phyloP scores from a whole-genome alignment of 2,797 vertebrate species.

The Chelon auratus region DNA sequence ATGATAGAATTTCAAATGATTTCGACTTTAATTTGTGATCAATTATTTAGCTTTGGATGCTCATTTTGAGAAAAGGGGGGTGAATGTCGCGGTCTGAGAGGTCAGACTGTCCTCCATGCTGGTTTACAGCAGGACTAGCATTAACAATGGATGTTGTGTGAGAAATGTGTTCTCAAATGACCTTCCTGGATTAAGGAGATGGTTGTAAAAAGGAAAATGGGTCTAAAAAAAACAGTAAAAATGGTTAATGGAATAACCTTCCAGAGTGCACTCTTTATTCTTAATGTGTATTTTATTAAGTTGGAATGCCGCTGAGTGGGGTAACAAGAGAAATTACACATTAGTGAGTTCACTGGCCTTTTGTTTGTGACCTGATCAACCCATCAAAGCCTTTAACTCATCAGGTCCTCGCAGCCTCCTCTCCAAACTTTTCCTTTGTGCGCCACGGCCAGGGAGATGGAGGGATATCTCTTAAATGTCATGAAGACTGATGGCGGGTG shows the following conservation, averaged over 20 bases:
- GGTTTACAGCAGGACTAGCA: conserved; percentile 4
- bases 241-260: conserved; percentile 20
- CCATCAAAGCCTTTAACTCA: conserved; percentile 49
- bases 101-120: no score
- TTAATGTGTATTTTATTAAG: conserved; percentile 12
- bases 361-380: conserved; percentile 53
- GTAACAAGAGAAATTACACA: conserved; percentile 19
- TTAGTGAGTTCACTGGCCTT: conserved; percentile 27
- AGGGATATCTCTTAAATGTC: conserved; percentile 79
- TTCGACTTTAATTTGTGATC: conserved; percentile 48
- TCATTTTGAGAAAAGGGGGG: neutral
- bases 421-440: conserved; percentile 48
- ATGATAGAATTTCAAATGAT: conserved; percentile 33
- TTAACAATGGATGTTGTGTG: neutral
- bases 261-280: conserved; percentile 10
- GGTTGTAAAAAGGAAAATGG: conserved; percentile 27
- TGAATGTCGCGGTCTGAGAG: no score
- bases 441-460: conserved; percentile 45
- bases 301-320: conserved; percentile 34
- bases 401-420: conserved; percentile 22
- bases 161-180: conserved; percentile 34
- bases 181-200: conserved; percentile 20
- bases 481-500: conserved; percentile 77
- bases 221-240: conserved; percentile 46
- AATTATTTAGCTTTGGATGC: conserved; percentile 30